Conservation (phyloP, 2,888 invertebrate genomes). For the Drosophila kuntzei region DNA sequence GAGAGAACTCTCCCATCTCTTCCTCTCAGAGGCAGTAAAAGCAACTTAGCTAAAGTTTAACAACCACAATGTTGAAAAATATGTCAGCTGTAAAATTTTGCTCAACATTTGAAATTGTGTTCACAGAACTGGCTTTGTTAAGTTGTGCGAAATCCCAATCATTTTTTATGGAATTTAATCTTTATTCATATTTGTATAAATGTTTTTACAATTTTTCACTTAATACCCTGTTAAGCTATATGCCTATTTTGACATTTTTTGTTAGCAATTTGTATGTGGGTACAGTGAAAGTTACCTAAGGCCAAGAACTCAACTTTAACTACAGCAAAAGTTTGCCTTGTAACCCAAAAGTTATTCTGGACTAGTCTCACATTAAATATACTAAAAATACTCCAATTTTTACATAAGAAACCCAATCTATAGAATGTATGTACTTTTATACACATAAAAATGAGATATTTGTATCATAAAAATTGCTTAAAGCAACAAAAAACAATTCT, state of each 20-base stretch:
- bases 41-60: conserved; percentile 14
- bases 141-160: neutral
- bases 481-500: neutral
- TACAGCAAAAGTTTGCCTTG: no score
- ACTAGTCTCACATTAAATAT: no score
- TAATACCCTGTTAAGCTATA: neutral
- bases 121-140: neutral
- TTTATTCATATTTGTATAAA: neutral
- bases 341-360: no score
- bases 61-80: conserved; percentile 23
- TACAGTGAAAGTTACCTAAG: neutral
- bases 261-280: neutral
- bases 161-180: neutral
- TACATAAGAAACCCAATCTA: no score
- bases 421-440: no score
- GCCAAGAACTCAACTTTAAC: no score
- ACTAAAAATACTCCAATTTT: no score
- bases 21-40: conserved; percentile 31
- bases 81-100: conserved; percentile 8
- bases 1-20: neutral
- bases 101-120: conserved; percentile 4
- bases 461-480: neutral
- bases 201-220: conserved; percentile 3
- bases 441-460: no score
- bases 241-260: neutral